Base-by-base conservation (phyloP, 2,113 vertebrate species). In the Oxyruncus cristatus region DNA sequence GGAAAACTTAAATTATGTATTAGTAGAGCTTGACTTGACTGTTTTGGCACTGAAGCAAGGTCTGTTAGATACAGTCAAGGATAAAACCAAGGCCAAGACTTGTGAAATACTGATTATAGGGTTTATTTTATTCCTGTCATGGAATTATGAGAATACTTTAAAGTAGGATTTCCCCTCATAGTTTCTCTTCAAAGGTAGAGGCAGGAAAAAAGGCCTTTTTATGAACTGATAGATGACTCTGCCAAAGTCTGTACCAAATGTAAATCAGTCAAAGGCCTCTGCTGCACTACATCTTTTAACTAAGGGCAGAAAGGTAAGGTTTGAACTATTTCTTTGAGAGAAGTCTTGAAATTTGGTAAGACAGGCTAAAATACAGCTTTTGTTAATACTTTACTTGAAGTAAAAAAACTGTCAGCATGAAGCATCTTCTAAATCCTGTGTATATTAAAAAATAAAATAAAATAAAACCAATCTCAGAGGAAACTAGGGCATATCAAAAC, bases 371-470 rank as follows among this genome's bases (percentile, higher is more conserved):
- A 13, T 82, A 41, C 44, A 88, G 62, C 62, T 92, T 85, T 62
- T 96, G 28, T 55, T 86, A 74, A 78, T 87, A 56, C 65, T 83
- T 70, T 19, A 44, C 37, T 89, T 71, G 50, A 90, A 88, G 75
- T 77, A 23, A 92, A 80, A 83, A 89, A 88, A 12, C 14, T 77
- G 55, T 86, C 67, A 90, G 88, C 76, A 77, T 59, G 90, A 93
- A 90, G 44, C 37, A 42, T 88, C 37, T 77, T 86, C 46, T 83
- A 85, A 87, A 89, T 88, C 55, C 42, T 66, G 17, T 85, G 67
- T 93, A 71, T 95, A n/a, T 93, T 93, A 85, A 93, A 94, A 95
- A 96, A 88, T 74, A 92, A 94, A 96, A 65, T 79, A 83, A 93
- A 84, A 70, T 76, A 1, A 87, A 86, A 82, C 37, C 42, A 32